Evolutionary conservation across 2,797 vertebrate genomes (phyloP).

Genomic region (Antennarius maculatus): DNA sequence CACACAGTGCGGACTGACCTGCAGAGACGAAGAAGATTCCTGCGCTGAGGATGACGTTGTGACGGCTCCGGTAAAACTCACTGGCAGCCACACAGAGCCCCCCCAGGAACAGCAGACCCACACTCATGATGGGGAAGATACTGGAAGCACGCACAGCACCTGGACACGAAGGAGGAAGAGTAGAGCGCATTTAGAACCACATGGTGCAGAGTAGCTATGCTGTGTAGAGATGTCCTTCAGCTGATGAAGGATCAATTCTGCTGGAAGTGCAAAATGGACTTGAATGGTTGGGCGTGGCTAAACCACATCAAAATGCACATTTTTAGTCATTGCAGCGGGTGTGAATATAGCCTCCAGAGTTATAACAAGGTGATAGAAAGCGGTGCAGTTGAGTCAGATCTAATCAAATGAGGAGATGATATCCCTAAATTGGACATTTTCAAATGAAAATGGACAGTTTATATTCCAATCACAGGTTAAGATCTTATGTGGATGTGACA

Average conservation of each 20-base stretch:
- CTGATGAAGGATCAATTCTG: too few relatives aligned
- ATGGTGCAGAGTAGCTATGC: background rate
- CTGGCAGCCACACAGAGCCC: constrained; percentile 97
- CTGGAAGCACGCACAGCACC: constrained; percentile 96
- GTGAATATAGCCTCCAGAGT: background rate
- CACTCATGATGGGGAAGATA: constrained; percentile 98
- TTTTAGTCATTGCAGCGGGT: background rate
- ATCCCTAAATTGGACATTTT: too few relatives aligned
- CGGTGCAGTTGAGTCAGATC: background rate
- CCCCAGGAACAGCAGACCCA: constrained; percentile 95
- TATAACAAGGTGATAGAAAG: background rate
- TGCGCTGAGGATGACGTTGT: constrained; percentile 97
- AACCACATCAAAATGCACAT: too few relatives aligned
- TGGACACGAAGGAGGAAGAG: constrained; percentile 53
- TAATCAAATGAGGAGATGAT: background rate
- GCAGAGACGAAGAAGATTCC: constrained; percentile 98
- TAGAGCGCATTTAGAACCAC: background rate
- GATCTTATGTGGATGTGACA: too few relatives aligned
- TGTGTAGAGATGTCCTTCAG: background rate
- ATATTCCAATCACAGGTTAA: too few relatives aligned
- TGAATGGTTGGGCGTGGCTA: too few relatives aligned
- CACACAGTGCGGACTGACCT: constrained; percentile 77
- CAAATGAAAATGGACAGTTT: too few relatives aligned
- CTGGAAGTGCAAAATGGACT: too few relatives aligned
- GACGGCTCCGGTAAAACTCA: constrained; percentile 96